Evolutionary conservation across 2,888 invertebrate genomes (phyloP).

Genomic region (Crematogaster levior): DNA sequence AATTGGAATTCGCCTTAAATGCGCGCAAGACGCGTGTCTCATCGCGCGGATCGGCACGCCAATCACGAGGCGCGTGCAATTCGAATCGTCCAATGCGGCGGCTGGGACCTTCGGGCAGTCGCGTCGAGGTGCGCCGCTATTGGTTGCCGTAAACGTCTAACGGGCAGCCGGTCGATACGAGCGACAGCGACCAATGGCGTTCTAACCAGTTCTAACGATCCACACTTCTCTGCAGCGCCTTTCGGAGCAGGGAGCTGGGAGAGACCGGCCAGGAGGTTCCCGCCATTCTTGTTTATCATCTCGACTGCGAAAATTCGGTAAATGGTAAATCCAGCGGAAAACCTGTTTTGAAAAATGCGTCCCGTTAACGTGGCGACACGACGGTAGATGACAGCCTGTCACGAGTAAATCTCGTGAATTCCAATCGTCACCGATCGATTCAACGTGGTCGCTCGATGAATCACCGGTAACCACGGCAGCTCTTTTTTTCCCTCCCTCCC

Average conservation of each 20-base stretch:
- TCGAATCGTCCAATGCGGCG: neutral
- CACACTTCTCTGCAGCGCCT: neutral
- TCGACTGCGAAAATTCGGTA: neutral
- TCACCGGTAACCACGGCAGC: constrained; percentile 18
- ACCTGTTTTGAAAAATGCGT: neutral
- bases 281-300: neutral
- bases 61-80: neutral
- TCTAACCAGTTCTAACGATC: constrained; percentile 14
- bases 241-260: neutral
- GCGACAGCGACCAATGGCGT: neutral
- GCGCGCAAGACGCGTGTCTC: neutral
- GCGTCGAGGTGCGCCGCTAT: neutral
- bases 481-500: neutral
- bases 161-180: neutral
- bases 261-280: neutral
- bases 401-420: neutral
- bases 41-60: neutral
- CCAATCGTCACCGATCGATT: neutral
- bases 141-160: neutral
- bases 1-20: neutral
- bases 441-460: neutral
- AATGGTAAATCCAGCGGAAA: neutral
- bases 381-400: neutral
- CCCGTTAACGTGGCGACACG: neutral
- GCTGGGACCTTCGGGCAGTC: neutral